phyloP scores from a whole-genome alignment of 2,888 invertebrate species.

The Habrosyne pyritoides region DNA sequence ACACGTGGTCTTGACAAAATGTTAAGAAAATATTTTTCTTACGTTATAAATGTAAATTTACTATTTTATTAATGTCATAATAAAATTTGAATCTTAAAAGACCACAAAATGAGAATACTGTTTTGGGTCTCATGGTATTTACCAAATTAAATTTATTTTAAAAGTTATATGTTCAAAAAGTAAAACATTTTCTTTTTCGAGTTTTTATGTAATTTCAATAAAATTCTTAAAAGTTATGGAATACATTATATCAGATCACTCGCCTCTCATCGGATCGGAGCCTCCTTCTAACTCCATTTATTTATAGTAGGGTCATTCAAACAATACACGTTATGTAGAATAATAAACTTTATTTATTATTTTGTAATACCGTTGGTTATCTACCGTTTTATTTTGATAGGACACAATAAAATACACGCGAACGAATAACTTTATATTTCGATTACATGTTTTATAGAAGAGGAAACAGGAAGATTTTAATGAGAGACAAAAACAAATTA shows the following conservation, averaged over 20 bases:
- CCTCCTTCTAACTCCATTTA: not conserved
- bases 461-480: not conserved
- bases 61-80: too few relatives aligned
- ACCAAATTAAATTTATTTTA: too few relatives aligned
- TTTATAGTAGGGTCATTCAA: slow-evolving; percentile 18
- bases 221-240: not conserved
- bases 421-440: not conserved
- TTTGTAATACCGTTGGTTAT: slow-evolving; percentile 25
- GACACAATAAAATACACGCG: slow-evolving; percentile 14
- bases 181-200: too few relatives aligned
- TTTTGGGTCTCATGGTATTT: too few relatives aligned
- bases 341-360: slow-evolving; percentile 27
- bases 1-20: too few relatives aligned
- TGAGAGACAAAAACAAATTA: not conserved
- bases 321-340: slow-evolving; percentile 26
- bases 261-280: not conserved
- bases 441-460: slow-evolving; percentile 1
- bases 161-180: too few relatives aligned
- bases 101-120: too few relatives aligned
- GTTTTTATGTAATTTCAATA: not conserved
- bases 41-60: too few relatives aligned
- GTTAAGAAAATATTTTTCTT: not conserved
- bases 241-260: not conserved
- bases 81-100: too few relatives aligned
- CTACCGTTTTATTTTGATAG: slow-evolving; percentile 26